Evolutionary conservation across 2,113 vertebrate genomes (phyloP).

Genomic region (Cisticola juncidis): DNA sequence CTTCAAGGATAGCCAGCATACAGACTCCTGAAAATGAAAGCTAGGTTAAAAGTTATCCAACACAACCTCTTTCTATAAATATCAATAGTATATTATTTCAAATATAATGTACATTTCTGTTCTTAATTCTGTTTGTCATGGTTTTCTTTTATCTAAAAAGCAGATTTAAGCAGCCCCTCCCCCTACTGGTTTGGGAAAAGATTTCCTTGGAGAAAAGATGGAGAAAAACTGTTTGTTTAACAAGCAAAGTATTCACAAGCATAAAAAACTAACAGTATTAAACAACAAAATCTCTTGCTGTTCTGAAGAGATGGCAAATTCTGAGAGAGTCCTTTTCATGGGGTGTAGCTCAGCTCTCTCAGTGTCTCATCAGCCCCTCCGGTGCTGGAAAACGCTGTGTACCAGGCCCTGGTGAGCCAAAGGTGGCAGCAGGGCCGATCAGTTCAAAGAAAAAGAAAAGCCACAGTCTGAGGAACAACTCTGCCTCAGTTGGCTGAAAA

Average conservation of each 20-base stretch:
- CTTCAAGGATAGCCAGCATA: not conserved
- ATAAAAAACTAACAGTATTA: not conserved
- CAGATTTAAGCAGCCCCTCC: not conserved
- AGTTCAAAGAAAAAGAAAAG: not conserved
- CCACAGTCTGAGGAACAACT: not conserved
- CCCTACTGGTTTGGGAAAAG: not conserved
- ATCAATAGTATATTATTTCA: not conserved
- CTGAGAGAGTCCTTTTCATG: not conserved
- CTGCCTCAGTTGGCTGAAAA: not conserved
- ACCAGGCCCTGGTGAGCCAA: too few relatives aligned
- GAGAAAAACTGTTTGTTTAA: not conserved
- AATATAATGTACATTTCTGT: not conserved
- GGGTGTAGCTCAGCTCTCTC: not conserved
- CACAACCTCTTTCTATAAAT: not conserved
- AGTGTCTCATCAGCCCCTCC: not conserved
- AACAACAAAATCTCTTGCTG: not conserved
- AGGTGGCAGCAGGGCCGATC: not conserved
- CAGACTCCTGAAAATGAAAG: not conserved
- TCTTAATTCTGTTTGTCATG: not conserved
- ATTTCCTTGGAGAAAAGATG: not conserved
- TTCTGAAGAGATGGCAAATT: not conserved
- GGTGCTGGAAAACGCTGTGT: not conserved
- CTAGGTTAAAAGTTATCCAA: not conserved
- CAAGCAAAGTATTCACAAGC: not conserved
- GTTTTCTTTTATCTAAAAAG: not conserved